These are phyloP conservation scores for Agriopis marginaria DNA, from an alignment of 2,888 invertebrate species.

Conservation along the genomic window DNA sequence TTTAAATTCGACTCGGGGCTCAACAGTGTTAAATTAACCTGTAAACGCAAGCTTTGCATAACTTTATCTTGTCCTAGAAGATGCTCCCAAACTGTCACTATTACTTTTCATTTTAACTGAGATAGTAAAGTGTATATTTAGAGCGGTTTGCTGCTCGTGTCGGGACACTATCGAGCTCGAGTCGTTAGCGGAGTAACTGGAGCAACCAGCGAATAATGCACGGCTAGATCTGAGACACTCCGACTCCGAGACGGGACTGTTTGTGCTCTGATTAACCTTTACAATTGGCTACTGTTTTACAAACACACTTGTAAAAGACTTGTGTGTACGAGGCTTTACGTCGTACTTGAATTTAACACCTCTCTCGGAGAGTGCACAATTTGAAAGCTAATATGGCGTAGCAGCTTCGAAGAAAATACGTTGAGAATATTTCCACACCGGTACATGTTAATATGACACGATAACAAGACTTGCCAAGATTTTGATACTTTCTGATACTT, in stretches of 20 bases:
- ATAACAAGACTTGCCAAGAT: constrained; percentile 14
- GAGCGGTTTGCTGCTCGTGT: constrained; percentile 36
- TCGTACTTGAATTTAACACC: constrained; percentile 24
- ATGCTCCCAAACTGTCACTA: constrained; percentile 27
- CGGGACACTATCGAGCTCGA: constrained; percentile 52
- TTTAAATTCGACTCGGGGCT: constrained; percentile 2
- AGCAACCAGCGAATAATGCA: constrained; percentile 67
- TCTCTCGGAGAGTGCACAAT: constrained; percentile 24
- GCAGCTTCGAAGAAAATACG: constrained; percentile 3
- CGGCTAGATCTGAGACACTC: constrained; percentile 55
- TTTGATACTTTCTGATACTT: neutral
- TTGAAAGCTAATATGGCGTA: constrained; percentile 24
- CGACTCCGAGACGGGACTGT: constrained; percentile 50
- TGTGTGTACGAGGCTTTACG: constrained; percentile 15
- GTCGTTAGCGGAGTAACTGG: constrained; percentile 66
- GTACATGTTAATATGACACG: constrained; percentile 9
- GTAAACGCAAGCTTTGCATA: neutral
- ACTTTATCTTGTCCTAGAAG: constrained; percentile 15
- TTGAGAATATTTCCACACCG: constrained; percentile 4
- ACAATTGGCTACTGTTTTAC: constrained; percentile 56
- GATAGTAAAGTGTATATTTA: constrained; percentile 34
- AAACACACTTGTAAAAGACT: constrained; percentile 11
- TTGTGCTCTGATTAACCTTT: constrained; percentile 76
- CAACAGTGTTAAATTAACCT: neutral
- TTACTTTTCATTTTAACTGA: constrained; percentile 29